These are phyloP conservation scores for Charanyca ferruginea DNA, from an alignment of 2,888 invertebrate genomes.

Conservation along the genomic window DNA sequence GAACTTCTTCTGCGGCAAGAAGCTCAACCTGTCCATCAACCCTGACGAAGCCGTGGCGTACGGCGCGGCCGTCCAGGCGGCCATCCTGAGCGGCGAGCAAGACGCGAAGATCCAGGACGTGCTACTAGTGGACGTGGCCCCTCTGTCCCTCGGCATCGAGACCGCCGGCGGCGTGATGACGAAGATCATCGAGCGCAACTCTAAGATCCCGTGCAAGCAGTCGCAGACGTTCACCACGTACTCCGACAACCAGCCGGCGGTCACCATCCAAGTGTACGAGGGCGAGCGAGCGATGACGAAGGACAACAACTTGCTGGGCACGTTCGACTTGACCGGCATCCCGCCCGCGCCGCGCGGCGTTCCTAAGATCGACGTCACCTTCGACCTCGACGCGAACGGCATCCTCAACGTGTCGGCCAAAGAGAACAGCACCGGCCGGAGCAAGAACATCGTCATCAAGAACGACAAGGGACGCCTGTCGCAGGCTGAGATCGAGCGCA, in stretches of 20 bases:
- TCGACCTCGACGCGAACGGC: conserved; percentile 95
- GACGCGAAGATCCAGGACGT: conserved; percentile 94
- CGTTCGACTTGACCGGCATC: conserved; percentile 93
- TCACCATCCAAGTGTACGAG: conserved; percentile 94
- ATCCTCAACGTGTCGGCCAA: conserved; percentile 96
- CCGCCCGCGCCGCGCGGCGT: conserved; percentile 93
- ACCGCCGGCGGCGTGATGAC: conserved; percentile 95
- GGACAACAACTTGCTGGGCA: conserved; percentile 93
- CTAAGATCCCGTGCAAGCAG: conserved; percentile 94
- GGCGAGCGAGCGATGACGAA: conserved; percentile 95
- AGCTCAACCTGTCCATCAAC: conserved; percentile 94
- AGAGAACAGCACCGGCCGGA: conserved; percentile 92
- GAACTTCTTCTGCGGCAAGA: conserved; percentile 94
- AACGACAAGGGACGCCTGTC: conserved; percentile 96
- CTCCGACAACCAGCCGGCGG: conserved; percentile 95
- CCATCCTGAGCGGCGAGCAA: conserved; percentile 93
- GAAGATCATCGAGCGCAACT: conserved; percentile 94
- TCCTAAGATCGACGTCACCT: conserved; percentile 93
- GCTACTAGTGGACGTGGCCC: conserved; percentile 91
- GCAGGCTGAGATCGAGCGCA: conserved; percentile 95
- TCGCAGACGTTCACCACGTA: conserved; percentile 95
- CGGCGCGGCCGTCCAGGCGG: conserved; percentile 94
- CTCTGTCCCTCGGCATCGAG: conserved; percentile 94
- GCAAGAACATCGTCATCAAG: conserved; percentile 95
- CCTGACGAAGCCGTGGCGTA: conserved; percentile 96